Base-by-base conservation (phyloP, 92 coral and sea anemone genomes). In the Zoanthus solanderi region DNA sequence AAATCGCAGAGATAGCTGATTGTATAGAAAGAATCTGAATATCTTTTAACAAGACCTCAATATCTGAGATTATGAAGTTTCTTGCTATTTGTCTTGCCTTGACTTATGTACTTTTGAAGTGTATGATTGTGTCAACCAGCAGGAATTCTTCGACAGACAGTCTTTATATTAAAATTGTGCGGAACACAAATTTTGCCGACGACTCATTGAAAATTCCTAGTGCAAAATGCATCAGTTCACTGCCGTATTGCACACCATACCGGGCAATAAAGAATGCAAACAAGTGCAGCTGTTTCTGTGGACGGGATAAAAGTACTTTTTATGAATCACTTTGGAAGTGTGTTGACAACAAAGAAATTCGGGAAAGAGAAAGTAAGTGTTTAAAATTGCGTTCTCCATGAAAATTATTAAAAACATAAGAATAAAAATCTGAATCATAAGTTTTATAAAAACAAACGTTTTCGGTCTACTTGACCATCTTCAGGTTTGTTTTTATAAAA, bases 271-370 rank as follows among this genome's bases (percentile, higher is more conserved):
- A 6, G 18, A 45, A 18, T 14, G 23, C 7, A 11, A 66, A 12
- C 8, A 29, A 81, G 42, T 81, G 85, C 45, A 81, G 85, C 28
- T 81, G 85, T 1, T 81, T 65, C 31, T 81, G 85, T 81, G 85
- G 85, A 63, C 29, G 63, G 23, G 85, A 81, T 3, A 65, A 81
- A 31, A 81, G 85, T 75, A 81, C 85, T 28, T 81, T 81, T 66
- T 66, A 81, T 7, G 85, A 81, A n/a, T 12, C 85, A 46, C 50
- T 48, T 23, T 65, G 85, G 85, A 81, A 67, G 60, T 81, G 85
- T 47, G 47, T 66, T 13, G 61, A 23, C 28, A 81, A 81, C 66
- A 17, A 66, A 46, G 76, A 23, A 31, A 46, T 81, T 52, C 85
- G 85, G 28, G 61, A 66, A 31, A 81, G 44, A 65, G 85, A 81